These are phyloP conservation scores for Acrocephalus arundinaceus DNA, from an alignment of 2,113 vertebrate species.

Conservation along the genomic window DNA sequence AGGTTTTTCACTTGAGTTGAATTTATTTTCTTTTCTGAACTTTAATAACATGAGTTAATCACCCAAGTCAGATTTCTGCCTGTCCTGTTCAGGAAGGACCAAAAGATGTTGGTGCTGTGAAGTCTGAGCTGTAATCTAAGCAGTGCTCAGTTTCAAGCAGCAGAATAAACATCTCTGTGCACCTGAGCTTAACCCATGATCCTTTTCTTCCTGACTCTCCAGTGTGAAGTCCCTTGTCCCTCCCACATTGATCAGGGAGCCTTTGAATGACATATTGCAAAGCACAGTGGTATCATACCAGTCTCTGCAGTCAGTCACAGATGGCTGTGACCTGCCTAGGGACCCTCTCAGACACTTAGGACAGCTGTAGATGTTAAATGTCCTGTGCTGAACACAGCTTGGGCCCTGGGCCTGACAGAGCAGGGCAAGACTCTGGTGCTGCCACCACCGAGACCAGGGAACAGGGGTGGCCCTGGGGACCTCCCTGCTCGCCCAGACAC, in stretches of 20 bases:
- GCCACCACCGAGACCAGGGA: neutral
- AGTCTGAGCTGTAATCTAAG: neutral
- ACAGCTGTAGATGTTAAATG: neutral
- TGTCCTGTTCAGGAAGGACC: neutral
- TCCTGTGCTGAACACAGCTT: neutral
- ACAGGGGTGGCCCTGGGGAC: neutral
- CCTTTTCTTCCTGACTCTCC: neutral
- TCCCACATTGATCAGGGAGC: neutral
- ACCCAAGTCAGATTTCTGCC: neutral
- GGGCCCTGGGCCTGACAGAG: neutral
- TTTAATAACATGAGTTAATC: neutral
- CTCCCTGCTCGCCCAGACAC: neutral
- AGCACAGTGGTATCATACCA: fast-evolving
- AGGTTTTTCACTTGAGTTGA: neutral
- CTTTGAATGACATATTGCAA: neutral
- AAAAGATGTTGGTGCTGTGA: neutral
- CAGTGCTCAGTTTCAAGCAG: neutral
- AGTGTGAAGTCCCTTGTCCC: neutral
- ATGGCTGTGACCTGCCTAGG: neutral
- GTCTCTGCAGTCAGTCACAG: neutral
- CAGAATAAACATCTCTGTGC: neutral
- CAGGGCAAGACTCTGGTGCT: neutral
- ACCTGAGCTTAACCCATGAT: neutral
- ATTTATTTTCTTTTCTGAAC: neutral
- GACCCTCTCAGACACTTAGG: neutral